phyloP scores from a whole-genome alignment of 2,797 vertebrate species.

The Sebastes glaucus region DNA sequence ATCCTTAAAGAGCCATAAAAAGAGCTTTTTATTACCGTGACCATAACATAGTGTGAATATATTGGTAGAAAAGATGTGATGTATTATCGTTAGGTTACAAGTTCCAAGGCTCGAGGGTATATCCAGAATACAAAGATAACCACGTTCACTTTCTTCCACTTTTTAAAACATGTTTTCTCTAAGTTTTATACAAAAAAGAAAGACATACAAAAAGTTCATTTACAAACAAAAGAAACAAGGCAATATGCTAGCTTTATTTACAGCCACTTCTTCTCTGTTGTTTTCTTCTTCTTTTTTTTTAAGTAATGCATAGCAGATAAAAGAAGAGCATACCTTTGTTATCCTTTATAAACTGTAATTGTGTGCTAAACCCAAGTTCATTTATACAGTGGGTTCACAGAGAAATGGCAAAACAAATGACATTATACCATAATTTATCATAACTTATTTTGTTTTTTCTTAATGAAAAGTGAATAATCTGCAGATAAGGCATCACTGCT shows the following conservation, averaged over 20 bases:
- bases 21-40: conserved; percentile 83
- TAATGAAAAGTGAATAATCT: conserved; percentile 84
- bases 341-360: conserved; percentile 68
- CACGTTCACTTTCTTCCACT: conserved; percentile 76
- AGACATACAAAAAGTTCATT: conserved; percentile 99
- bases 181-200: conserved; percentile 97
- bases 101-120: conserved; percentile 96
- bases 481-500: conserved; percentile 98
- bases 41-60: conserved; percentile 81
- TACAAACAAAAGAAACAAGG: conserved; percentile 99
- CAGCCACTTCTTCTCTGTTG: conserved; percentile 84
- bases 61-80: conserved; percentile 91
- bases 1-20: conserved; percentile 80
- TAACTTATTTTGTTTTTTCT: conserved; percentile 71
- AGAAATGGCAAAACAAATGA: conserved; percentile 76
- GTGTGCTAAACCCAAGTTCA: conserved; percentile 76
- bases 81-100: conserved; percentile 91
- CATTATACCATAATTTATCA: conserved; percentile 78
- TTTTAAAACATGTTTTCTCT: conserved; percentile 89
- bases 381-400: conserved; percentile 79
- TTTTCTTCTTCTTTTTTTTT: conserved; percentile 33
- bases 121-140: conserved; percentile 93
- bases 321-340: conserved; percentile 82
- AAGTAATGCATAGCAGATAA: conserved; percentile 92
- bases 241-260: conserved; percentile 96